These are phyloP conservation scores for Proteles cristata DNA, from an alignment of 2,113 vertebrate species.

Conservation along the genomic window DNA sequence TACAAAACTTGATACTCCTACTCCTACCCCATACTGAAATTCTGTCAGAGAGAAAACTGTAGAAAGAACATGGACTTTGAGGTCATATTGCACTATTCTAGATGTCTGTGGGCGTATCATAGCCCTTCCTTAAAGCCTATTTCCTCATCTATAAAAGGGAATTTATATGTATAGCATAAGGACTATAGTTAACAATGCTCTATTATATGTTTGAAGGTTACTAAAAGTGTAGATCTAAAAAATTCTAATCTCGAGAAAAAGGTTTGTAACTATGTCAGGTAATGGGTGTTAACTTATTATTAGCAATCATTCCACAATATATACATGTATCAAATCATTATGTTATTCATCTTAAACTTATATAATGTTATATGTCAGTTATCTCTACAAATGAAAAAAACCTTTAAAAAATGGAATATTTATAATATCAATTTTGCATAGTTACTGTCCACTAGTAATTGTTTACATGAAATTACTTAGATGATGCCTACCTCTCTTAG, in stretches of 20 bases:
- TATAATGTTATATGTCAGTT: background rate
- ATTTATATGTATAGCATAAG: background rate
- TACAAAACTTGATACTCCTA: background rate
- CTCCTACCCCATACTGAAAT: background rate
- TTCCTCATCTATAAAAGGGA: background rate
- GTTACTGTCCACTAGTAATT: background rate
- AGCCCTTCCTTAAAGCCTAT: background rate
- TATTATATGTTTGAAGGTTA: background rate
- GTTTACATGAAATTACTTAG: background rate
- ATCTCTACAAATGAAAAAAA: background rate
- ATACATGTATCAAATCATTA: background rate
- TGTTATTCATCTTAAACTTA: background rate
- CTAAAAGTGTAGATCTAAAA: background rate
- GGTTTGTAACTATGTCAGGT: background rate
- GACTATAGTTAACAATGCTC: background rate
- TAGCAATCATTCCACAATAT: background rate
- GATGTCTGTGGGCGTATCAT: too few relatives aligned
- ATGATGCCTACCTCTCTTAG: background rate
- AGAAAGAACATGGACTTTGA: background rate
- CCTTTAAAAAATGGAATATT: background rate
- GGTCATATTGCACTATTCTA: accelerated
- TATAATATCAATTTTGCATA: background rate
- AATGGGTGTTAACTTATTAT: background rate
- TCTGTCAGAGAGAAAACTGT: background rate
- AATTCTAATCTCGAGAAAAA: background rate